Evolutionary conservation across 2,888 invertebrate genomes (phyloP).

Genomic region (Aphidius colemani): DNA sequence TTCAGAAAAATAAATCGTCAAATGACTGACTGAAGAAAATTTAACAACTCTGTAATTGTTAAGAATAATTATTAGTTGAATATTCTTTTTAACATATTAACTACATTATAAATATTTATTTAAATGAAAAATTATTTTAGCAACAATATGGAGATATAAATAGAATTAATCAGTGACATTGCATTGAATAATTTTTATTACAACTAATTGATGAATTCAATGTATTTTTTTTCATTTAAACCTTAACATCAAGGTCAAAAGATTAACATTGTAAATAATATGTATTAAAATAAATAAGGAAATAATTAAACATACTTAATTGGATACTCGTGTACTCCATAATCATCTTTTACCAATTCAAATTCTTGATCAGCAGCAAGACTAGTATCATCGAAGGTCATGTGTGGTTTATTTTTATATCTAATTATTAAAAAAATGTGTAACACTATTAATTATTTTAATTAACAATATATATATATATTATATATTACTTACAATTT

Average conservation of each 20-base stretch:
- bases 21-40: constrained; percentile 87
- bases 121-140: too few species aligned
- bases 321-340: constrained; percentile 84
- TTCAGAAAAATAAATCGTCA: constrained; percentile 87
- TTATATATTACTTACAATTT: constrained; percentile 87
- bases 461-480: too few species aligned
- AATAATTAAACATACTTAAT: constrained; percentile 73
- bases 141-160: background rate
- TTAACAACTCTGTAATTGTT: constrained; percentile 78
- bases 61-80: constrained; percentile 11
- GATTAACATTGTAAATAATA: constrained; percentile 6
- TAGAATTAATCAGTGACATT: background rate
- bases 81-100: too few species aligned
- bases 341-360: constrained; percentile 78
- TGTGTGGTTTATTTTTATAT: constrained; percentile 89
- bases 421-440: constrained; percentile 59
- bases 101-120: too few species aligned
- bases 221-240: constrained; percentile 1
- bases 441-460: background rate
- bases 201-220: background rate
- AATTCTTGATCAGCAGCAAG: constrained; percentile 85
- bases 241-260: constrained; percentile 27
- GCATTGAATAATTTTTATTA: constrained; percentile 1
- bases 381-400: constrained; percentile 90
- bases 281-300: constrained; percentile 3